Evolutionary conservation across 2,797 vertebrate species (phyloP).

Genomic region (Chloroceryle inda): DNA sequence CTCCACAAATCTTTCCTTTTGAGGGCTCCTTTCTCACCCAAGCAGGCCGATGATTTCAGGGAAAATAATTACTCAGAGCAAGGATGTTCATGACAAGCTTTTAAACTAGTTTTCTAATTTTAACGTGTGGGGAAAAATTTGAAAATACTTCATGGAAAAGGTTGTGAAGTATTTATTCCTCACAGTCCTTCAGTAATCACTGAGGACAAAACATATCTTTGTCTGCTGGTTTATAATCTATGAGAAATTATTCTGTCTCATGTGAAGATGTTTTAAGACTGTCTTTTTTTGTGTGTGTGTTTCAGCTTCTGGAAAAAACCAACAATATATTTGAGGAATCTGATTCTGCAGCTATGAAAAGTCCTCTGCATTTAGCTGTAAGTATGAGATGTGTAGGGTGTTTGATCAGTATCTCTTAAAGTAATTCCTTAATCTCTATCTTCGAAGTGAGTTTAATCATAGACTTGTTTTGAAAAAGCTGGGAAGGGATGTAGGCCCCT

Average conservation of each 20-base stretch:
- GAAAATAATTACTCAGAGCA: neutral
- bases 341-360: constrained; percentile 84
- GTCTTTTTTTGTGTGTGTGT: neutral
- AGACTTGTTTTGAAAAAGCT: neutral
- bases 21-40: neutral
- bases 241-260: neutral
- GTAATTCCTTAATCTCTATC: neutral
- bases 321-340: constrained; percentile 86
- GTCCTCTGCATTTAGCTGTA: constrained; percentile 95
- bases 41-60: neutral
- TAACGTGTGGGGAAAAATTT: neutral
- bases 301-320: constrained; percentile 92
- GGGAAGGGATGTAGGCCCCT: neutral
- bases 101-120: neutral
- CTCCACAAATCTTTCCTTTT: neutral
- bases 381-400: constrained; percentile 63
- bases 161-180: neutral
- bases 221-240: neutral
- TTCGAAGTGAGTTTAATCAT: neutral
- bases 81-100: neutral
- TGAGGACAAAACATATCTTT: neutral
- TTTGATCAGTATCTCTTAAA: neutral
- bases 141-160: neutral
- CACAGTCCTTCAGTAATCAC: neutral
- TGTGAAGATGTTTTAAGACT: neutral